Evolutionary conservation across 2,888 invertebrate species (phyloP).

Genomic region (Dichetophora obliterata): DNA sequence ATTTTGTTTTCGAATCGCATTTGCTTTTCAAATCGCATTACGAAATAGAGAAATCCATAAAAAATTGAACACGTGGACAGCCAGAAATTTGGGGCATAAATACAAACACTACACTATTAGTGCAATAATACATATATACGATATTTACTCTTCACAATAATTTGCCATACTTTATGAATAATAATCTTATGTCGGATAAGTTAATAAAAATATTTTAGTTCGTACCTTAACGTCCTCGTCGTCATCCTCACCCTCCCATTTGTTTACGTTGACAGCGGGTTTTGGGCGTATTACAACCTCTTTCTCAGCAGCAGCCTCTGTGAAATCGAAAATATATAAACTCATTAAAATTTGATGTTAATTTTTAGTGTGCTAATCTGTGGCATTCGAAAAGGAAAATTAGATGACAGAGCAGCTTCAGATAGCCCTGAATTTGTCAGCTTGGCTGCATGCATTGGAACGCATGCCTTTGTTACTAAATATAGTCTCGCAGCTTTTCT

Average conservation of each 20-base stretch:
- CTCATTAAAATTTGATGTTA: neutral
- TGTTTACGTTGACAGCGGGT: constrained; percentile 74
- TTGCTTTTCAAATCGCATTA: too few relatives aligned
- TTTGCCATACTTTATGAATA: neutral
- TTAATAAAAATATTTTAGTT: constrained; percentile 9
- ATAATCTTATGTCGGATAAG: neutral
- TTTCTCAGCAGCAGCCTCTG: constrained; percentile 67
- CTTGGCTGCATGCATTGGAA: neutral
- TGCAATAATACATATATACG: neutral
- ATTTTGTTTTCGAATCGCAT: too few relatives aligned
- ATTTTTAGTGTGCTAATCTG: neutral
- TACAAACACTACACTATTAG: neutral
- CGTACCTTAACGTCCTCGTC: constrained; percentile 86
- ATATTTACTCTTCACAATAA: neutral
- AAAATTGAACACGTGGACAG: constrained; percentile 61
- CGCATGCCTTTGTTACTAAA: neutral
- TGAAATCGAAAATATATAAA: neutral
- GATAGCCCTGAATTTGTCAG: neutral
- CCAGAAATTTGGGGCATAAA: constrained; percentile 9
- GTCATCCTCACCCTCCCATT: constrained; percentile 91
- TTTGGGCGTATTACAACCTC: constrained; percentile 81
- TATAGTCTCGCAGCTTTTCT: neutral
- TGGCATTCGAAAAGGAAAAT: neutral
- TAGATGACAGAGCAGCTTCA: neutral
- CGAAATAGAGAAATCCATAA: neutral